Base-by-base conservation (phyloP, 2,888 invertebrate genomes). In the Microchrysa polita region DNA sequence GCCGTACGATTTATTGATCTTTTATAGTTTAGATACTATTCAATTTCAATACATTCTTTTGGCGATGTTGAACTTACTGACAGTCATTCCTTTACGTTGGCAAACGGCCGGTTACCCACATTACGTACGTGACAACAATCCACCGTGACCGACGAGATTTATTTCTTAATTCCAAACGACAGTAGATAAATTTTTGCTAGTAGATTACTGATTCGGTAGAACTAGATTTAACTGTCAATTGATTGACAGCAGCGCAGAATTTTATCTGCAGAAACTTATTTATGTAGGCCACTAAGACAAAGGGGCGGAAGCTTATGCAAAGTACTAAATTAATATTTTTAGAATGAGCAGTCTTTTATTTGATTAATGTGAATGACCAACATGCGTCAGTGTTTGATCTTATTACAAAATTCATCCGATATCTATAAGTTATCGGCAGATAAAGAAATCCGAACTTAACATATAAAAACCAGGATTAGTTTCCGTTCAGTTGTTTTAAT, bases 121-220 rank as follows among this genome's bases (percentile, higher is more conserved):
- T 65, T n/a, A n/a, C n/a, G 16, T 55, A 20, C 48, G 20, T 16
- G 5, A 18, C 42, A 14, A 48, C n/a, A n/a, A 20, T 65, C 48
- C 10, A 40, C 27, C 61, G 61, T 61, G 61, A 40, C 53, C n/a
- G 16, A 53, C n/a, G n/a, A 55, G 69, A 69, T 69, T 69, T 57
- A 69, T 69, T 57, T 57, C 69, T 69, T 69, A 69, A 69, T 57
- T 57, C 57, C 9, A 40, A 67, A 48, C 7, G 65, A 67, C 65
- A 23, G 48, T 14, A 20, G 20, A 67, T 67, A 44, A 67, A 48
- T 67, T 23, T 48, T 27, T 22, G 23, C 20, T 23, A 14, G 34
- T n/a, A 7, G 23, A 27, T 27, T 27, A 22, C 20, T 2, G 48
- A 18, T 20, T 22, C 18, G 22, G 22, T 1, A 55, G 18, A 22